These are phyloP conservation scores for Notodonta ziczac DNA, from an alignment of 2,888 invertebrate genomes.

Conservation along the genomic window DNA sequence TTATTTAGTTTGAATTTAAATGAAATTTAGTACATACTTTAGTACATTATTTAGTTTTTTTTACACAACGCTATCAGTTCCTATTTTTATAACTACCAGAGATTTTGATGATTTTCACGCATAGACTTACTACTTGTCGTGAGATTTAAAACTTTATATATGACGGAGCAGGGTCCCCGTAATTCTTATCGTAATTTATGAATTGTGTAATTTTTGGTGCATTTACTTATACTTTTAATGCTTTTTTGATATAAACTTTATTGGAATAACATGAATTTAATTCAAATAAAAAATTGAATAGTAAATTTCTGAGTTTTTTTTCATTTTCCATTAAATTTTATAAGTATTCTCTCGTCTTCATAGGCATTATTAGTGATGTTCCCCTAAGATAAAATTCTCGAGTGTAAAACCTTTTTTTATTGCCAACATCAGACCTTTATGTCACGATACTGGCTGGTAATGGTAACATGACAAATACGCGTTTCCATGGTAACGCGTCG, in stretches of 20 bases:
- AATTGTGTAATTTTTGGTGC: neutral
- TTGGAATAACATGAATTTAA: neutral
- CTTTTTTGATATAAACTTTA: neutral
- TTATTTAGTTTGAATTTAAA: neutral
- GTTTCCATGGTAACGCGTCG: constrained; percentile 36
- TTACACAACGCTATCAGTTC: neutral
- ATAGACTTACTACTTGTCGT: neutral
- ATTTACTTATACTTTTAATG: neutral
- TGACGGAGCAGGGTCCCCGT: too few species aligned
- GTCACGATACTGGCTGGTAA: neutral
- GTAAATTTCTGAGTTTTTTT: neutral
- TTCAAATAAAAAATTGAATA: neutral
- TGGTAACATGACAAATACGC: neutral
- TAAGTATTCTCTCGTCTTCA: too few species aligned
- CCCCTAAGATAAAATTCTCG: too few species aligned
- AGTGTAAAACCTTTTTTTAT: too few species aligned
- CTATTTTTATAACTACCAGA: neutral
- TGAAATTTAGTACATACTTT: constrained; percentile 1
- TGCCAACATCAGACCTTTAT: too few species aligned
- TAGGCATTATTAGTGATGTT: too few species aligned
- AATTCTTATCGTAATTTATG: too few species aligned
- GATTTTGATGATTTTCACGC: neutral
- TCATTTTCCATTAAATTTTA: too few species aligned
- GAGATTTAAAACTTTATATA: neutral
- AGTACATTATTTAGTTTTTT: neutral